These are phyloP conservation scores for Ranitomeya imitator DNA, from an alignment of 2,113 vertebrate species.

Conservation along the genomic window DNA sequence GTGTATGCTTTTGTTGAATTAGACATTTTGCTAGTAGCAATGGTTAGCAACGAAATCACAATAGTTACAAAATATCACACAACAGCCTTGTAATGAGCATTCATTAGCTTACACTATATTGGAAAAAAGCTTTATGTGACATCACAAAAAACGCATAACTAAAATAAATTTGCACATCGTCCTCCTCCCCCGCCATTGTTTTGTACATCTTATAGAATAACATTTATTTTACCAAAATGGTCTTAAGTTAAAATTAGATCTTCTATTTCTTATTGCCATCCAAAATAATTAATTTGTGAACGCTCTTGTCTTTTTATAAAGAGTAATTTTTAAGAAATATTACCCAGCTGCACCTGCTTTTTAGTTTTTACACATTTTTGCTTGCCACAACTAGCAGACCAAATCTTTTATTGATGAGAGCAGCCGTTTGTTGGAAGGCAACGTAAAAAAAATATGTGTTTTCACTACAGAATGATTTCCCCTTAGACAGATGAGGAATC, in stretches of 20 bases:
- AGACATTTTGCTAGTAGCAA: too few relatives aligned
- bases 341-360: constrained; percentile 70
- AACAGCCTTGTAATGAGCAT: not conserved
- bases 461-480: constrained; percentile 51
- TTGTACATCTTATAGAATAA: not conserved
- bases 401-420: constrained; percentile 74
- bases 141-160: not conserved
- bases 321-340: constrained; percentile 82
- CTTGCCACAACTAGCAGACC: constrained; percentile 67
- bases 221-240: constrained; percentile 5
- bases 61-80: not conserved
- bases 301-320: constrained; percentile 63
- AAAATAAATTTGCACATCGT: not conserved
- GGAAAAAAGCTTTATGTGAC: not conserved
- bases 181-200: not conserved
- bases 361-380: constrained; percentile 58
- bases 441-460: constrained; percentile 59
- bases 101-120: not conserved
- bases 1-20: too few relatives aligned
- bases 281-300: constrained; percentile 70
- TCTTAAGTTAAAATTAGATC: constrained; percentile 66
- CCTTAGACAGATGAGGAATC: constrained; percentile 63
- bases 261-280: constrained; percentile 67
- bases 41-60: not conserved
- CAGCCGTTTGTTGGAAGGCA: constrained; percentile 61